Conservation (phyloP, 2,113 vertebrate genomes). For the Corvus moneduloides region DNA sequence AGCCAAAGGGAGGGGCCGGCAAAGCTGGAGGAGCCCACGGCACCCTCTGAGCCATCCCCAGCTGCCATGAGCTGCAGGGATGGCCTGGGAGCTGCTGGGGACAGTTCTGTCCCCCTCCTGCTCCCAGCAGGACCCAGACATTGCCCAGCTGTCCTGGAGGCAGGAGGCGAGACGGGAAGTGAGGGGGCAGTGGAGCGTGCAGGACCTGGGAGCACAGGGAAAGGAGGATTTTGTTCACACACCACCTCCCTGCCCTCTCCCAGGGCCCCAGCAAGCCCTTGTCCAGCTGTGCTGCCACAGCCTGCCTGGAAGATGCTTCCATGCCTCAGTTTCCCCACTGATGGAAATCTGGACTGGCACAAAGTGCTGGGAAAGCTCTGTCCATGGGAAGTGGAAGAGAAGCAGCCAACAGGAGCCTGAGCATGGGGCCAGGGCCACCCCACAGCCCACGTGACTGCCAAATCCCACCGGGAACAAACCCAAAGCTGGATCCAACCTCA, state of each 20-base stretch:
- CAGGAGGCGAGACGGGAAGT: not conserved
- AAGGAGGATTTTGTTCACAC: not conserved
- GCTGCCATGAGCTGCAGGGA: not conserved
- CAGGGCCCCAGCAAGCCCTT: not conserved
- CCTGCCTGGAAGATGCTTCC: not conserved
- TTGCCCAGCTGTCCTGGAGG: not conserved
- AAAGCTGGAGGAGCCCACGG: not conserved
- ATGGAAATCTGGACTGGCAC: not conserved
- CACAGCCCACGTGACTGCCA: fast-evolving
- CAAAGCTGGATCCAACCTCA: fast-evolving
- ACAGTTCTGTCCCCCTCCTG: not conserved
- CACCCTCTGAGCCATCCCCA: not conserved
- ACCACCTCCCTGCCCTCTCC: not conserved
- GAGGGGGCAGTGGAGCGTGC: not conserved
- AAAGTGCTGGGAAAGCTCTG: not conserved
- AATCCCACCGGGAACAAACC: not conserved
- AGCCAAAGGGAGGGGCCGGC: fast-evolving
- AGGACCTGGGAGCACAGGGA: not conserved
- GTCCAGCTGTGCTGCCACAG: fast-evolving
- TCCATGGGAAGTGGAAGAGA: not conserved
- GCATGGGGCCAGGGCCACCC: not conserved
- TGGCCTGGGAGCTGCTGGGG: not conserved
- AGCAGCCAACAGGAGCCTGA: not conserved
- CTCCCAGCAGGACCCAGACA: not conserved
- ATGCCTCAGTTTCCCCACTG: not conserved